These are phyloP conservation scores for Holotrichia oblita DNA, from an alignment of 1,140 invertebrate species.

Conservation along the genomic window DNA sequence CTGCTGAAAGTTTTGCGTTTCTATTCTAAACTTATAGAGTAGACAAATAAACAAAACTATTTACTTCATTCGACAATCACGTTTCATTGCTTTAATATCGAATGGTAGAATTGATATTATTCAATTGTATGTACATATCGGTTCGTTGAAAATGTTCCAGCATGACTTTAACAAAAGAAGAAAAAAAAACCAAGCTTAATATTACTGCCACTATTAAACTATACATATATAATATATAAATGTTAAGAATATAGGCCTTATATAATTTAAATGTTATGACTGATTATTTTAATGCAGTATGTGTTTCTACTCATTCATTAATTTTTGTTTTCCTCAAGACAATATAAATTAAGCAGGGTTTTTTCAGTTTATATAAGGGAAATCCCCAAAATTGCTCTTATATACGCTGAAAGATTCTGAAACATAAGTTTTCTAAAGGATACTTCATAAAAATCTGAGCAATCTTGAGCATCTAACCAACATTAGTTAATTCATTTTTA, in stretches of 20 bases:
- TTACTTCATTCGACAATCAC: slow-evolving; percentile 33
- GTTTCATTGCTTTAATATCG: not conserved
- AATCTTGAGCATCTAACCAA: not conserved
- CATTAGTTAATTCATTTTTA: not conserved
- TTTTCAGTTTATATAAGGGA: too few species aligned
- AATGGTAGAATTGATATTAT: not conserved
- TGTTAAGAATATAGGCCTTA: not conserved
- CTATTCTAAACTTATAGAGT: too few species aligned
- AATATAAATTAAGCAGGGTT: too few species aligned
- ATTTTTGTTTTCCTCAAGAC: too few species aligned
- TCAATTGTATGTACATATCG: slow-evolving; percentile 5
- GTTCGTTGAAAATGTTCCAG: slow-evolving; percentile 12
- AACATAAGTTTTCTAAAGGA: not conserved
- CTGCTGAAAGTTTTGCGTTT: too few species aligned
- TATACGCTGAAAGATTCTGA: too few species aligned
- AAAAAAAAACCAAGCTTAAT: not conserved
- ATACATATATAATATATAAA: not conserved
- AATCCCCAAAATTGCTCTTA: too few species aligned
- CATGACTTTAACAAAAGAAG: not conserved
- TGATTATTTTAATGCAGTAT: not conserved
- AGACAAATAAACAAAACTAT: not conserved
- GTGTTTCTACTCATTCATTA: not conserved
- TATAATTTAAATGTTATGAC: not conserved
- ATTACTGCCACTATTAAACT: slow-evolving; percentile 23
- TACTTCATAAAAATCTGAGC: too few species aligned